Base-by-base conservation (phyloP, 2,113 vertebrate genomes). In the Rhinolophus ferrumequinum region DNA sequence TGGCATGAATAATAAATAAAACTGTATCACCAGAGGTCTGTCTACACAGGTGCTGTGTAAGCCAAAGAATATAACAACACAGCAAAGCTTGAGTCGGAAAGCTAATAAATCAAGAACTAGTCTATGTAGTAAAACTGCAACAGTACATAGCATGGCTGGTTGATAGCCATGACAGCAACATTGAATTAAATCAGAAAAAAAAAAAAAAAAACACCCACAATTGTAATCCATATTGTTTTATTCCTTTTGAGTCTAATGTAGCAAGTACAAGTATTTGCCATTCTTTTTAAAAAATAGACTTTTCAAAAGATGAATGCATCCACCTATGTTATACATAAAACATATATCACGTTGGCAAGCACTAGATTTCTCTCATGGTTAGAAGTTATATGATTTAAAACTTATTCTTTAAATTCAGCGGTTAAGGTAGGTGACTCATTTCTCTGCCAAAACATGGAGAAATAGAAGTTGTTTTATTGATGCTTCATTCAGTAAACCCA, bases 1-100 rank as follows among this genome's bases (percentile, higher is more conserved):
- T 73, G 38, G 35, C 41, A 97, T 96, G 94, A 99, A 98, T 98
- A 98, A 98, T 97, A 98, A 98, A 98, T 95, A 97, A 58, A 3
- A 4, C n/a, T 91, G 77, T 86, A 47, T 94, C 98, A 96, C 77
- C 83, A 81, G 86, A 90, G 83, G 89, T 94, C 87, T 96, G 89
- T 94, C 87, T 96, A 96, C 92, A 21, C 94, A 96, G 91, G 88
- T 96, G 88, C 85, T 98, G 95, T 97, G 96, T 96, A 98, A 97
- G 96, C 33, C 93, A 96, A 97, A 97, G 88, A 98, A 97, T 24
- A 4, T 83, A 98, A 96, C 96, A 95, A 95, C 95, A 93, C 94
- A 98, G 95, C 93, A 98, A 91, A 98, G 67, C 73, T 96, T 82
- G 92, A 91, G 47, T 90, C 62, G 96, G 85, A 97, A 98, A 97